phyloP scores from a whole-genome alignment of 1,140 invertebrate genomes.

The Luehdorfia chinensis region DNA sequence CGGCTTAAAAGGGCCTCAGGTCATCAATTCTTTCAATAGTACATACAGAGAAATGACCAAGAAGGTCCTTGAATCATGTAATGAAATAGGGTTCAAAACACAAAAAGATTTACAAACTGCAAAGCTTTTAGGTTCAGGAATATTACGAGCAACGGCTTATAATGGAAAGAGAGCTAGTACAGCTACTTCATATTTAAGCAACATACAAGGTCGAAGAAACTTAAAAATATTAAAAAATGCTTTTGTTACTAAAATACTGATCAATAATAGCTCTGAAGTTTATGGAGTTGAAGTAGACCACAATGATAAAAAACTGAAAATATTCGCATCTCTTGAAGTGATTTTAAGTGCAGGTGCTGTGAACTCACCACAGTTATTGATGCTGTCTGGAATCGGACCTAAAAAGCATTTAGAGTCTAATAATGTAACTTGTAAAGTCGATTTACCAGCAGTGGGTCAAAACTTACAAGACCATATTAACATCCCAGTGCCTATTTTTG shows the following conservation, averaged over 20 bases:
- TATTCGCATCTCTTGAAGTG: constrained; percentile 70
- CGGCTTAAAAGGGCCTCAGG: constrained; percentile 25
- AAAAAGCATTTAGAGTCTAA: constrained; percentile 49
- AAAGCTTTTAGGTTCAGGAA: constrained; percentile 52
- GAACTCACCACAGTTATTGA: constrained; percentile 73
- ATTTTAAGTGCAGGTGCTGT: constrained; percentile 74
- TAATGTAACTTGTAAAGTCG: constrained; percentile 69
- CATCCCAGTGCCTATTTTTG: constrained; percentile 41
- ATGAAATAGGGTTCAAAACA: constrained; percentile 36
- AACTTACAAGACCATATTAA: constrained; percentile 82
- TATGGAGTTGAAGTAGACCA: constrained; percentile 51
- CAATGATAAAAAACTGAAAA: constrained; percentile 31
- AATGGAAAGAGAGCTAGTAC: constrained; percentile 80
- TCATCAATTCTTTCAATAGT: constrained; percentile 30
- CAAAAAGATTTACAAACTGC: constrained; percentile 46
- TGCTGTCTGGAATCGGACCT: constrained; percentile 68
- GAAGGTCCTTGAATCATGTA: constrained; percentile 48
- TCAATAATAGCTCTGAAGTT: constrained; percentile 37
- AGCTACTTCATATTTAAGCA: constrained; percentile 78
- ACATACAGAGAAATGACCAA: constrained; percentile 26
- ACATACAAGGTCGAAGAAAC: constrained; percentile 79
- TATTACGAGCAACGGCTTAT: constrained; percentile 48
- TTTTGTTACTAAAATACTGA: constrained; percentile 68
- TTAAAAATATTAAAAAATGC: constrained; percentile 81
- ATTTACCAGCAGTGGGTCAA: constrained; percentile 82